Evolutionary conservation across 2,888 invertebrate species (phyloP).

Genomic region (Empis stercorea): DNA sequence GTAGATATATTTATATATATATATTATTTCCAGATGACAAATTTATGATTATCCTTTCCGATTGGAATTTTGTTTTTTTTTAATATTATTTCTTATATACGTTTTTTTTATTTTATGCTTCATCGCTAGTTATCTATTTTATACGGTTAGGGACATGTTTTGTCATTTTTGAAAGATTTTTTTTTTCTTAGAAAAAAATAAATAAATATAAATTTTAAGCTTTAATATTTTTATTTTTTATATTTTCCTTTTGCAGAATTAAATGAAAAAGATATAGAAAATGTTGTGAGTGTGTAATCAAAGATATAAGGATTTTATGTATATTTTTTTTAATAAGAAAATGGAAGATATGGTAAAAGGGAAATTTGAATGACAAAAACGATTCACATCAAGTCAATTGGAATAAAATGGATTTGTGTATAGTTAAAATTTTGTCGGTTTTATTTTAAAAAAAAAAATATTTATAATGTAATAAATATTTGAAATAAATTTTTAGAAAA

Average conservation of each 20-base stretch:
- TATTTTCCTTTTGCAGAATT: too few relatives aligned
- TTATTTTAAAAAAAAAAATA: too few relatives aligned
- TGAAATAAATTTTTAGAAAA: too few relatives aligned
- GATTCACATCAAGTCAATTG: not conserved
- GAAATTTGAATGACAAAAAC: not conserved
- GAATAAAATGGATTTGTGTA: not conserved
- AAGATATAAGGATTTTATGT: too few relatives aligned
- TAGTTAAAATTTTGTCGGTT: too few relatives aligned
- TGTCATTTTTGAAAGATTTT: not conserved
- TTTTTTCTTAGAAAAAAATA: not conserved
- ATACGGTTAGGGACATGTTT: not conserved
- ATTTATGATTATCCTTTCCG: conserved; percentile 12
- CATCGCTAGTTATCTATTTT: not conserved
- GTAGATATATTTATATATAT: not conserved
- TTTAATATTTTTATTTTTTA: not conserved
- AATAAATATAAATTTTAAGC: too few relatives aligned
- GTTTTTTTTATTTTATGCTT: too few relatives aligned
- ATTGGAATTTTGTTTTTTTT: conserved; percentile 9
- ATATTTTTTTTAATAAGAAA: not conserved
- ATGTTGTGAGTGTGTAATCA: too few relatives aligned
- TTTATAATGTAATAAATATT: too few relatives aligned
- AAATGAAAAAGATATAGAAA: too few relatives aligned
- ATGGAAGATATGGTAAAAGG: not conserved
- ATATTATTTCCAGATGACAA: conserved; percentile 9
- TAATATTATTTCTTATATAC: too few relatives aligned